These are phyloP conservation scores for Zele albiditarsus DNA, from an alignment of 2,888 invertebrate species.

Conservation along the genomic window DNA sequence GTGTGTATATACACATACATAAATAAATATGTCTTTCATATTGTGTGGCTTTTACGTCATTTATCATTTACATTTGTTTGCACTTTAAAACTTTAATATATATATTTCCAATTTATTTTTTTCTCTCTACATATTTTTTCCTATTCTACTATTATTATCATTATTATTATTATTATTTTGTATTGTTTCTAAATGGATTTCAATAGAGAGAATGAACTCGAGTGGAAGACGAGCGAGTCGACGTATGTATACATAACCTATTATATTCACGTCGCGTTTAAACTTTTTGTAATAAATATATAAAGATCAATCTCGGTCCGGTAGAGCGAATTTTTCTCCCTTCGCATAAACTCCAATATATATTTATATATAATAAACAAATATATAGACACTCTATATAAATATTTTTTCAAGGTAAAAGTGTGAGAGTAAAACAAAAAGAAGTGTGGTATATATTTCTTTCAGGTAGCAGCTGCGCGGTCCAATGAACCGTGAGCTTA, in stretches of 20 bases:
- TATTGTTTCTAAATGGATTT: constrained; percentile 17
- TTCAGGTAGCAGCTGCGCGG: constrained; percentile 41
- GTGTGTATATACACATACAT: background rate
- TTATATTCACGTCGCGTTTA: constrained; percentile 31
- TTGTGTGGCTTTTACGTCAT: constrained; percentile 1
- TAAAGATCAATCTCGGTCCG: constrained; percentile 40
- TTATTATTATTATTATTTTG: background rate
- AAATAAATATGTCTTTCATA: background rate
- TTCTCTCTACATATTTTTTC: background rate
- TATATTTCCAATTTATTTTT: background rate
- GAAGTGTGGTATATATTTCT: constrained; percentile 34
- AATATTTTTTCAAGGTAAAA: background rate
- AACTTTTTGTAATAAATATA: constrained; percentile 39
- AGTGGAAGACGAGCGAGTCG: constrained; percentile 13
- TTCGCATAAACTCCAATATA: background rate
- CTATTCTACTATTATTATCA: background rate
- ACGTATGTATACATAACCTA: background rate
- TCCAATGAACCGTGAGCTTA: constrained; percentile 46
- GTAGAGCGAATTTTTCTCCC: constrained; percentile 21
- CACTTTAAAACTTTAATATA: background rate
- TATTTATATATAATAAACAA: constrained; percentile 11
- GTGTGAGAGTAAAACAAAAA: constrained; percentile 3
- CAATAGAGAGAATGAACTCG: constrained; percentile 21
- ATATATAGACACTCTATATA: background rate
- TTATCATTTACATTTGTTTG: constrained; percentile 11